phyloP scores from a whole-genome alignment of 2,888 invertebrate species.

The Serripes groenlandicus region DNA sequence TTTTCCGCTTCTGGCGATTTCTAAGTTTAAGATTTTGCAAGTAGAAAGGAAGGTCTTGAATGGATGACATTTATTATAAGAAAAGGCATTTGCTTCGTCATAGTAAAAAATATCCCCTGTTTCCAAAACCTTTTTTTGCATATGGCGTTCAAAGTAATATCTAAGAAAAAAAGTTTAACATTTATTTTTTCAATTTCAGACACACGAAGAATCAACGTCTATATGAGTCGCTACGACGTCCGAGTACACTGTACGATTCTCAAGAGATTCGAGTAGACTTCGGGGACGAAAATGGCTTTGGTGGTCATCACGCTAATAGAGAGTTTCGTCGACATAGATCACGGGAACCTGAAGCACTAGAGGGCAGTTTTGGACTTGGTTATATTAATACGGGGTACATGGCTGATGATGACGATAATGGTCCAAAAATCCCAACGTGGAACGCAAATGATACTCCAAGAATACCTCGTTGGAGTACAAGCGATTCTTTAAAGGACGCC shows the following conservation, averaged over 20 bases:
- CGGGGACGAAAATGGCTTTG: slow-evolving; percentile 27
- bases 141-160: no score
- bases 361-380: slow-evolving; percentile 59
- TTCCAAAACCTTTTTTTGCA: no score
- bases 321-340: neutral
- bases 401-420: slow-evolving; percentile 26
- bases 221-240: slow-evolving; percentile 53
- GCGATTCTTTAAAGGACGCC: slow-evolving; percentile 61
- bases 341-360: neutral
- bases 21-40: no score
- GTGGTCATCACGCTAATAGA: neutral
- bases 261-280: slow-evolving; percentile 59
- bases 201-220: slow-evolving; percentile 47
- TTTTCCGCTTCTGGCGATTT: no score
- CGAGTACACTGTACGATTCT: slow-evolving; percentile 54
- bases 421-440: slow-evolving; percentile 51
- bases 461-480: slow-evolving; percentile 60
- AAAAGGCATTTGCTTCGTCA: no score
- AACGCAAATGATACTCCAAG: slow-evolving; percentile 47
- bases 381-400: slow-evolving; percentile 42
- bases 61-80: no score
- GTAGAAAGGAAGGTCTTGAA: no score
- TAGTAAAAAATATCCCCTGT: no score
- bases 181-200: slow-evolving; percentile 32
- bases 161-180: neutral